These are phyloP conservation scores for Drosophila dunni DNA, from an alignment of 1,140 invertebrate species.

Conservation along the genomic window DNA sequence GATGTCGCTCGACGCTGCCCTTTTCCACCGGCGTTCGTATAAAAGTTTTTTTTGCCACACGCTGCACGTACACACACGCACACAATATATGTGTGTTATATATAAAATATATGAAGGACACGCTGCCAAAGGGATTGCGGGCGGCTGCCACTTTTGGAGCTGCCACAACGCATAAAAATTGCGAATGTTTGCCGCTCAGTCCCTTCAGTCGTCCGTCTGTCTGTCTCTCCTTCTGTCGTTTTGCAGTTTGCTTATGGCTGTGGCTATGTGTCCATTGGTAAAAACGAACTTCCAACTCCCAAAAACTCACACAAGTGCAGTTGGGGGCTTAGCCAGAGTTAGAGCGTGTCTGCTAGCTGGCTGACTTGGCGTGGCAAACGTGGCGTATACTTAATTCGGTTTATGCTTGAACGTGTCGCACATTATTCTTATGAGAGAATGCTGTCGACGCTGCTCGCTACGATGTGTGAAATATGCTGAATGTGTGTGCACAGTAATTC, in stretches of 20 bases:
- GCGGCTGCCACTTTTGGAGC: conserved; percentile 48
- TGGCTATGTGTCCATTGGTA: conserved; percentile 38
- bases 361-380: conserved; percentile 67
- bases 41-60: conserved; percentile 61
- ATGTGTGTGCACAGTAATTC: conserved; percentile 74
- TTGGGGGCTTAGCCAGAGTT: conserved; percentile 3
- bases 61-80: conserved; percentile 17
- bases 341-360: conserved; percentile 40
- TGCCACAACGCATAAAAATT: conserved; percentile 52
- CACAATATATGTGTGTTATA: conserved; percentile 6
- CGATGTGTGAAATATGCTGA: conserved; percentile 79
- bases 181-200: conserved; percentile 38
- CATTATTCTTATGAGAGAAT: conserved; percentile 72
- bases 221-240: conserved; percentile 26
- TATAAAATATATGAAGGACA: conserved; percentile 64
- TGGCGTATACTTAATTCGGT: conserved; percentile 82
- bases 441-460: conserved; percentile 37
- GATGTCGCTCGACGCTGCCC: conserved; percentile 55
- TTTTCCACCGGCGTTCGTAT: conserved; percentile 57
- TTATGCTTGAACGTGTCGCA: conserved; percentile 80
- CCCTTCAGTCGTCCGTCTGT: conserved; percentile 7
- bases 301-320: not conserved
- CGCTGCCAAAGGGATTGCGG: conserved; percentile 46
- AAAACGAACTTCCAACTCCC: conserved; percentile 3
- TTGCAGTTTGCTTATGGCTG: conserved; percentile 57